phyloP scores from a whole-genome alignment of 2,888 invertebrate species.

The Sympetrum striolatum region DNA sequence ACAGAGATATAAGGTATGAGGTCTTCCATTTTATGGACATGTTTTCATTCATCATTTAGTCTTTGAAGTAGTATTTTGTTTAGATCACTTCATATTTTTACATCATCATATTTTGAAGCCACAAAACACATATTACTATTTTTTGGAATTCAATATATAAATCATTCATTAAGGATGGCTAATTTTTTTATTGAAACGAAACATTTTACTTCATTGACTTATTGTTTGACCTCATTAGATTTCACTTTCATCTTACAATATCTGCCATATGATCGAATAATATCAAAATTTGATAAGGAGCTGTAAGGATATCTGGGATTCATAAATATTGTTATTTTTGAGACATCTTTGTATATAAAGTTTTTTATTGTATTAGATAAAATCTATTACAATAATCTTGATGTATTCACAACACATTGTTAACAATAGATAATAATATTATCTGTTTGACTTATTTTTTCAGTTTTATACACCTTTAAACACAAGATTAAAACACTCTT shows the following conservation, averaged over 20 bases:
- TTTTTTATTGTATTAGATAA: conserved; percentile 32
- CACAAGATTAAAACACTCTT: background rate
- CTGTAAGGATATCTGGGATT: background rate
- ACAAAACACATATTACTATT: background rate
- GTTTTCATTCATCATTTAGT: too few species aligned
- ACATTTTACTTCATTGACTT: background rate
- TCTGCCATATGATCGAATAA: background rate
- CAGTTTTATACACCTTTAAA: conserved; percentile 23
- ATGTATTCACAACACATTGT: conserved; percentile 43
- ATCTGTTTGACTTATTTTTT: background rate
- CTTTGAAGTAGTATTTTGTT: background rate
- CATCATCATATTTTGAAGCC: background rate
- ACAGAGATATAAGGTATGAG: background rate
- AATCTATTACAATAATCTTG: conserved; percentile 32
- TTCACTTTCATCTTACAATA: background rate
- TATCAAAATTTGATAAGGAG: background rate
- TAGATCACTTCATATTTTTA: background rate
- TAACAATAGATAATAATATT: conserved; percentile 28
- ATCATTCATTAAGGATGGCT: too few species aligned
- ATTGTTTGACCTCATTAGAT: background rate
- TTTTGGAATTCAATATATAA: background rate
- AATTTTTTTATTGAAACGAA: background rate
- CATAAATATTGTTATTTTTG: conserved; percentile 2
- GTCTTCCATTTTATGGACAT: background rate
- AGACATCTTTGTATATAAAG: conserved; percentile 17